These are phyloP conservation scores for Bombus polaris DNA, from an alignment of 1,140 invertebrate species.

Conservation along the genomic window DNA sequence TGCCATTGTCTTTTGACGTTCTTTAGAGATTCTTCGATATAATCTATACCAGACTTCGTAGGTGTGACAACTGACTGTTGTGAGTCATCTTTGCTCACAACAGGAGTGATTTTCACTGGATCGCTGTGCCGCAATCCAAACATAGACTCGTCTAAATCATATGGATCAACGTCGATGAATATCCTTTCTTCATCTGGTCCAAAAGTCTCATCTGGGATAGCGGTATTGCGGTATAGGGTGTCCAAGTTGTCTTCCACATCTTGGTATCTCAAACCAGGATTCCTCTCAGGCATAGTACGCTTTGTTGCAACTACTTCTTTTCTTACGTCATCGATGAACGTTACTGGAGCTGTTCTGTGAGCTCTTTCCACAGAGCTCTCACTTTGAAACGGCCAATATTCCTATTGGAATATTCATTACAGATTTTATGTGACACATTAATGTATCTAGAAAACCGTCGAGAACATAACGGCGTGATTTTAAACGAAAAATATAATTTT, in stretches of 20 bases:
- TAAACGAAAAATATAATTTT: not conserved
- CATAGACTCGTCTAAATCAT: conserved; percentile 70
- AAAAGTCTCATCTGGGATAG: conserved; percentile 77
- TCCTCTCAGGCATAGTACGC: conserved; percentile 51
- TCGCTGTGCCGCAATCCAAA: conserved; percentile 64
- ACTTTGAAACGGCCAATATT: conserved; percentile 81
- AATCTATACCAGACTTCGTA: conserved; percentile 51
- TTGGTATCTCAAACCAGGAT: conserved; percentile 66
- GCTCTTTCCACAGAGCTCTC: conserved; percentile 51
- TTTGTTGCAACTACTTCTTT: conserved; percentile 48
- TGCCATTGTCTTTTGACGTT: conserved; percentile 67
- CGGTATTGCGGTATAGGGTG: conserved; percentile 73
- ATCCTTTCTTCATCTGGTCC: conserved; percentile 80
- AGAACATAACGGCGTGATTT: not conserved
- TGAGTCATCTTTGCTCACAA: not conserved
- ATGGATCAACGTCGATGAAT: conserved; percentile 80
- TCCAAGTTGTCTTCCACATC: conserved; percentile 70
- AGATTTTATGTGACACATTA: not conserved
- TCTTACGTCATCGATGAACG: conserved; percentile 46
- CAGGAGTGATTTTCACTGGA: conserved; percentile 26
- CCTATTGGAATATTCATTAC: conserved; percentile 68
- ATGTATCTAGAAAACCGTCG: not conserved
- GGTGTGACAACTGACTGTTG: not conserved
- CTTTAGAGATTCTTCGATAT: conserved; percentile 68
- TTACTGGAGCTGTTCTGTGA: conserved; percentile 66